Evolutionary conservation across 2,797 vertebrate genomes (phyloP), one percentile per base, ranked within the genome.

Genomic region (Spinus olivaceus): DNA sequence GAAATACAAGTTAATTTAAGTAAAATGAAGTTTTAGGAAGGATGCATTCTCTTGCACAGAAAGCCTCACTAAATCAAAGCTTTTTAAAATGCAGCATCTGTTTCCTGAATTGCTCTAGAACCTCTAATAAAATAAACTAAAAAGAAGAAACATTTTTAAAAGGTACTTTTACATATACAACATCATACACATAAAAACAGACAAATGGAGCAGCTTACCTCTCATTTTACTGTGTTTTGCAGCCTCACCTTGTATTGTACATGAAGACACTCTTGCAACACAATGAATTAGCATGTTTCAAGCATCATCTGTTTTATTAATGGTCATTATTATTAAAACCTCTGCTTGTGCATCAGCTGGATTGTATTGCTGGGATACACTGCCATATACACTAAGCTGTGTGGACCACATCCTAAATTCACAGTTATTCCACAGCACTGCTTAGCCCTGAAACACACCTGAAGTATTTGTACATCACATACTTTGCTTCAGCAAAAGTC

Each of bases 1-100:
- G 89, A 97, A 96, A 97, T 94, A 93, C 67, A 96, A 97, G 94
- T 96, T 97, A 96, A 97, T 97, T 97, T 97, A 77, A 96, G 88
- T 71, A 89, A 97, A 97, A 97, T 95, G 83, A 97, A 97, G 66
- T 97, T 97, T 96, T 86, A 93, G 81, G 73, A 94, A 94, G 83
- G 97, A 91, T 66, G 76, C 61, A 94, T 94, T 85, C 93, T 93
- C 37, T 88, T 94, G 65, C 82, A 92, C 80, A 92, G 96, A 94
- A 91, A 96, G 73, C 65, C 44, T 51, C 69, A 67, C 28, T 91
- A 92, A 86, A 83, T 73, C 74, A 92, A 94, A 83, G 86, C 37
- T 74, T 93, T 88, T 89, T 67, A 17, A 95, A 94, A 95, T 67
- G 94, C 74, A 94, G 88, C 91, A 95, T 76, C 76, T 88, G 72